Conservation (phyloP, 1,140 invertebrate species). For the Euborellia annulipes region DNA sequence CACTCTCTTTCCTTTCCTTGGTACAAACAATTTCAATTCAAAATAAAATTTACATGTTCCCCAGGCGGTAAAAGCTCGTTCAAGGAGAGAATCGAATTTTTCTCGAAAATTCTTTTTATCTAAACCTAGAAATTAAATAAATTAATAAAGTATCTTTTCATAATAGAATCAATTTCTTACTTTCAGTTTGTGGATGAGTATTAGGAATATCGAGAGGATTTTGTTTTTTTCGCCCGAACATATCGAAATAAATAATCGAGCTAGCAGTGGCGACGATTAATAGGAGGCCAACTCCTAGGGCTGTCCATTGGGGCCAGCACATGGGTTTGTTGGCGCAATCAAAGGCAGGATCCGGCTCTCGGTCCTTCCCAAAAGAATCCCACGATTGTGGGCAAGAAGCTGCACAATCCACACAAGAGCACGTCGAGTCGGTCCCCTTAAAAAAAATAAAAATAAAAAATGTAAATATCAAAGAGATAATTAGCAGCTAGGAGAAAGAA, state of each 20-base stretch:
- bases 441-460: too few relatives aligned
- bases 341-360: conserved; percentile 15
- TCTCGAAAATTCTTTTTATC: conserved; percentile 17
- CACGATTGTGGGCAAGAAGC: conserved; percentile 38
- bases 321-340: conserved; percentile 13
- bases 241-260: conserved; percentile 4
- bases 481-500: conserved; percentile 20
- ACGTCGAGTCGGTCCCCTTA: too few relatives aligned
- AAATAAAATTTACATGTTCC: conserved; percentile 25
- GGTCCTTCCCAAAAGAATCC: conserved; percentile 25
- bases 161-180: too few relatives aligned
- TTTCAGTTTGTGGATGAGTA: conserved; percentile 5
- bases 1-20: background rate
- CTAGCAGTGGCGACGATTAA: conserved; percentile 11
- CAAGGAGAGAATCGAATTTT: conserved; percentile 29
- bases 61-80: conserved; percentile 34
- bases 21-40: conserved; percentile 6
- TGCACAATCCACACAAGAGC: conserved; percentile 64
- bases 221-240: conserved; percentile 10
- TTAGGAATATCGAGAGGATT: background rate
- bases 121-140: conserved; percentile 12
- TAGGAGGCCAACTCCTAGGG: conserved; percentile 25
- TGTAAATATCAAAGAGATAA: too few relatives aligned
- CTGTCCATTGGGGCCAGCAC: conserved; percentile 21
- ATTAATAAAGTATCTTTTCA: too few relatives aligned